Conservation (phyloP, 2,113 vertebrate species). For the Leptosomus discolor region DNA sequence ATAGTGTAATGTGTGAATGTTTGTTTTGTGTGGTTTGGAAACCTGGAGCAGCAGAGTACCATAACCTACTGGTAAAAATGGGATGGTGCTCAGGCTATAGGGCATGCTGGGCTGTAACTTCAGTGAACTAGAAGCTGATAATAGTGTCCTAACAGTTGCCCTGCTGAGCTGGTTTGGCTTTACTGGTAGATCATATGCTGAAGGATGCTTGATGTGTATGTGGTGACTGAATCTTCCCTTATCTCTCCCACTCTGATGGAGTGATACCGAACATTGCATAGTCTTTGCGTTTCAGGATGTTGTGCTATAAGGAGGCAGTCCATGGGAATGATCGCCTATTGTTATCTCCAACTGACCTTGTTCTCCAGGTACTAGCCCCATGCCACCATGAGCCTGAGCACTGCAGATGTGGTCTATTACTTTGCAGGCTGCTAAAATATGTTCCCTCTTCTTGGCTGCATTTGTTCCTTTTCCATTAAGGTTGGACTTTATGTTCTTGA, state of each 20-base stretch:
- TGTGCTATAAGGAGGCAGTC: not conserved
- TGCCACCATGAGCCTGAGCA: not conserved
- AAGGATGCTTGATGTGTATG: not conserved
- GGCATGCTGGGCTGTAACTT: not conserved
- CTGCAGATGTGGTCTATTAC: not conserved
- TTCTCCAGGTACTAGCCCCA: not conserved
- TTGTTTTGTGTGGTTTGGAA: not conserved
- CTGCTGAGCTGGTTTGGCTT: not conserved
- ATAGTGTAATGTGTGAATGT: rapidly evolving
- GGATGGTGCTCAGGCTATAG: not conserved
- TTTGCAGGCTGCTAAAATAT: not conserved
- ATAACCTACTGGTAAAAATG: not conserved
- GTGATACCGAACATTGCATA: rapidly evolving
- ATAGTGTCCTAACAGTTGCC: not conserved
- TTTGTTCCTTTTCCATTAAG: not conserved
- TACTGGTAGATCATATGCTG: not conserved
- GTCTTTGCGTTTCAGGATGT: not conserved
- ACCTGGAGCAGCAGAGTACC: not conserved
- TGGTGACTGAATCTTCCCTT: not conserved
- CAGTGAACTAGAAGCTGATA: not conserved
- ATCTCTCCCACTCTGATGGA: rapidly evolving
- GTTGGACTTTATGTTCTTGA: not conserved
- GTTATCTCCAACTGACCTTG: not conserved
- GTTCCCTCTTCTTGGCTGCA: rapidly evolving
- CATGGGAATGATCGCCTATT: not conserved